phyloP scores from a whole-genome alignment of 2,113 vertebrate genomes.

The Marmota flaviventris region DNA sequence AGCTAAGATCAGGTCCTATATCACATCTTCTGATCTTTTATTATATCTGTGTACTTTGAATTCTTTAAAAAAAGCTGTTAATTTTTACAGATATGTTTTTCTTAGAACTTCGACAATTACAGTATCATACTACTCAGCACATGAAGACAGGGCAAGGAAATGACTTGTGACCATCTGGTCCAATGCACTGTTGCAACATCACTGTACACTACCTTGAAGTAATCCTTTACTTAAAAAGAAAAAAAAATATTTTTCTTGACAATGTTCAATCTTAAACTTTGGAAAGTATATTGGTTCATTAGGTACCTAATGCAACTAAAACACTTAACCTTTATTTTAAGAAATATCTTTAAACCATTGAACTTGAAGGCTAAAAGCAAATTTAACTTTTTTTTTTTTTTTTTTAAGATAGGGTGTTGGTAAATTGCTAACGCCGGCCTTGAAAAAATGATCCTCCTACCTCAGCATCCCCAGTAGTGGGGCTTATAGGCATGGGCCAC shows the following conservation, averaged over 20 bases:
- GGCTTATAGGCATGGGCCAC: too few relatives aligned
- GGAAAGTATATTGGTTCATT: background rate
- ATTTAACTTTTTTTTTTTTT: background rate
- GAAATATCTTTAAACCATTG: background rate
- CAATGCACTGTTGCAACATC: background rate
- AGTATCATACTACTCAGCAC: background rate
- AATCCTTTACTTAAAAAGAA: background rate
- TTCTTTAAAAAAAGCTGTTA: background rate
- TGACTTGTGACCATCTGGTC: background rate
- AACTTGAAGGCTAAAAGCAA: constrained; percentile 40
- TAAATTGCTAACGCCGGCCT: background rate
- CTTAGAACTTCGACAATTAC: constrained; percentile 38
- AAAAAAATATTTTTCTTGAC: background rate
- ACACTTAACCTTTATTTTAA: constrained; percentile 33
- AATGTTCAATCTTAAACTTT: constrained; percentile 1
- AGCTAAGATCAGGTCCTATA: background rate
- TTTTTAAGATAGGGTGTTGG: too few relatives aligned
- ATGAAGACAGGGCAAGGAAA: constrained; percentile 14
- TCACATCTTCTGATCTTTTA: background rate
- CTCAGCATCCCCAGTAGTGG: too few relatives aligned
- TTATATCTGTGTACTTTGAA: background rate
- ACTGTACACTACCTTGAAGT: background rate
- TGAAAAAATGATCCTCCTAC: too few relatives aligned
- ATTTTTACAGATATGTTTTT: background rate
- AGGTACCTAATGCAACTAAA: background rate